These are phyloP conservation scores for Ctenoplectra terminalis DNA, from an alignment of 1,140 invertebrate species.

Conservation along the genomic window DNA sequence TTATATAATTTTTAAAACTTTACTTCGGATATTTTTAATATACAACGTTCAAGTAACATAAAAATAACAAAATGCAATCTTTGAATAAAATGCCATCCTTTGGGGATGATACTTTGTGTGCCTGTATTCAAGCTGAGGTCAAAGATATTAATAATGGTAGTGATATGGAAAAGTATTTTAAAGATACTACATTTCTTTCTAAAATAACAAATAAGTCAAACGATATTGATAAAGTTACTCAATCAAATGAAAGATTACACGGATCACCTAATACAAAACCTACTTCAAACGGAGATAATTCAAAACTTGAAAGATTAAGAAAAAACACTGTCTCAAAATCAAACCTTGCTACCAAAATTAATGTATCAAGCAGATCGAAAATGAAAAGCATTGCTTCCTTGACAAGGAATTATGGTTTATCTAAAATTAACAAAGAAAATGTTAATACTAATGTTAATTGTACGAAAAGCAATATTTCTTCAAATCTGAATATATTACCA, in stretches of 20 bases:
- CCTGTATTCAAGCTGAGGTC: slow-evolving; percentile 51
- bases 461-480: not conserved
- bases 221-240: slow-evolving; percentile 3
- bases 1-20: not conserved
- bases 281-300: slow-evolving; percentile 6
- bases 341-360: not conserved
- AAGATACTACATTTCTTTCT: slow-evolving; percentile 31
- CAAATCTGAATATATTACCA: not conserved
- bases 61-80: slow-evolving; percentile 27
- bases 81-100: slow-evolving; percentile 59
- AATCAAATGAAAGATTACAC: not conserved
- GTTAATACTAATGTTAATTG: not conserved
- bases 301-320: not conserved
- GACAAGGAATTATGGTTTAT: not conserved
- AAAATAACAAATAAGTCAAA: not conserved
- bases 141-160: slow-evolving; percentile 42
- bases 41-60: not conserved
- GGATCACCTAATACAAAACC: not conserved
- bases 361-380: not conserved
- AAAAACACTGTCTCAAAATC: slow-evolving; percentile 12
- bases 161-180: slow-evolving; percentile 62
- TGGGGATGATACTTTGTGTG: slow-evolving; percentile 61
- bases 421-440: slow-evolving; percentile 8
- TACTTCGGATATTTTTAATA: not conserved
- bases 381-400: not conserved